Conservation (phyloP, 2,797 vertebrate species). For the Astyanax mexicanus region DNA sequence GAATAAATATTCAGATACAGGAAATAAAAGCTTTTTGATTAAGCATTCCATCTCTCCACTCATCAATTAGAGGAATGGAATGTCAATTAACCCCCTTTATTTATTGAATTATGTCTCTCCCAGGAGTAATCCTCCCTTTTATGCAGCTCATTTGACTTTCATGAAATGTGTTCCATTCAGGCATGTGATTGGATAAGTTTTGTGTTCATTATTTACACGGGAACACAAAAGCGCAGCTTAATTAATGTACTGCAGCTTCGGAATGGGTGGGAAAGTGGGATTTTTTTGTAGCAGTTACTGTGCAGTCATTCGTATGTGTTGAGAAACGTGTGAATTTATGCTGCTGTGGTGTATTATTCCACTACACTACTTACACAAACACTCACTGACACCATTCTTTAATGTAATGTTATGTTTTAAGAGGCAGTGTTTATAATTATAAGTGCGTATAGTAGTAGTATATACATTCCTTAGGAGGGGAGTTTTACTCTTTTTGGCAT, state of each 20-base stretch:
- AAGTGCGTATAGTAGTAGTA: too few relatives aligned
- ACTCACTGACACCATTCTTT: too few relatives aligned
- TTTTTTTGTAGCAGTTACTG: constrained; percentile 4
- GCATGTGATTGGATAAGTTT: constrained; percentile 51
- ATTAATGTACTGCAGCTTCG: constrained; percentile 18
- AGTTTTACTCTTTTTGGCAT: too few relatives aligned
- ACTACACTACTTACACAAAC: too few relatives aligned
- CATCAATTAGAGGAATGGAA: constrained; percentile 50
- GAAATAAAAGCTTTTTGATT: constrained; percentile 18
- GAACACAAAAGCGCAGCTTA: constrained; percentile 38
- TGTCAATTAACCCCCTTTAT: constrained; percentile 53
- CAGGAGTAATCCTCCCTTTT: constrained; percentile 28
- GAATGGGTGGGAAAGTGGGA: background rate
- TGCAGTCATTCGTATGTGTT: too few relatives aligned
- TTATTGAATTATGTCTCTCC: constrained; percentile 52
- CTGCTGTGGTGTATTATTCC: too few relatives aligned
- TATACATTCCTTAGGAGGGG: too few relatives aligned
- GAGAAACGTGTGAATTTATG: background rate
- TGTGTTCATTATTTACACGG: constrained; percentile 46
- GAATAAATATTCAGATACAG: background rate
- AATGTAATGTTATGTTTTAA: too few relatives aligned
- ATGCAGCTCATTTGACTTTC: constrained; percentile 58
- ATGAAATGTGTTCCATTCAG: constrained; percentile 50
- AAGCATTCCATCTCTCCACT: constrained; percentile 46
- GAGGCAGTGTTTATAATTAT: too few relatives aligned